These are phyloP conservation scores for Triplophysa siluroides DNA, from an alignment of 2,113 vertebrate genomes.

Conservation along the genomic window DNA sequence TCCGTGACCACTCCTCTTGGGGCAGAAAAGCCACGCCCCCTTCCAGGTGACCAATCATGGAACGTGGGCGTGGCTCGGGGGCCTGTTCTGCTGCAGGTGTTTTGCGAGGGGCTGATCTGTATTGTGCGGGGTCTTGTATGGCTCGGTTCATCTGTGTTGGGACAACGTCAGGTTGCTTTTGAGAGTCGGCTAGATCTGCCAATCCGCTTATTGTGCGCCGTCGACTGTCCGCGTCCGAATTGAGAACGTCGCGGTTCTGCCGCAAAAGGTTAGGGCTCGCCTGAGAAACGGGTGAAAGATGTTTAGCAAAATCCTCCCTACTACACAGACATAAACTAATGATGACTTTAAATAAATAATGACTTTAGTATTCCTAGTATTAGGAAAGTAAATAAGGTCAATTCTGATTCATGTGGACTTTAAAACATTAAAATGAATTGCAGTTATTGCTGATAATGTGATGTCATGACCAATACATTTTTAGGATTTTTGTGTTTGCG, in stretches of 20 bases:
- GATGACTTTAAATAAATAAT: too few relatives aligned
- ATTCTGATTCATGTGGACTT: too few relatives aligned
- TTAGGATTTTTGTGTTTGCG: too few relatives aligned
- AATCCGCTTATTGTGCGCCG: constrained; percentile 87
- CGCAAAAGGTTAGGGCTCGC: constrained; percentile 78
- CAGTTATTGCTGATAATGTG: too few relatives aligned
- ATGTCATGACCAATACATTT: too few relatives aligned
- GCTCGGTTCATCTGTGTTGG: constrained; percentile 6
- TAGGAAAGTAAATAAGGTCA: too few relatives aligned
- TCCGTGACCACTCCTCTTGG: constrained; percentile 73
- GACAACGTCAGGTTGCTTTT: constrained; percentile 59
- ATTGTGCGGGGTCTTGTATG: not conserved
- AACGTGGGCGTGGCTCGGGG: constrained; percentile 71
- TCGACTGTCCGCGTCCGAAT: constrained; percentile 84
- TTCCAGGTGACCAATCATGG: constrained; percentile 68
- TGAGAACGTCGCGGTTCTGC: constrained; percentile 85
- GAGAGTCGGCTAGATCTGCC: constrained; percentile 62
- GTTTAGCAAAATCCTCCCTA: not conserved
- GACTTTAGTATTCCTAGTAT: too few relatives aligned
- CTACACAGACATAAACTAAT: too few relatives aligned
- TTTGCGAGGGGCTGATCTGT: not conserved
- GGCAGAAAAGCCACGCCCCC: constrained; percentile 52
- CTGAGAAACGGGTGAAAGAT: constrained; percentile 55
- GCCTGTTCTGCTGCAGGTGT: constrained; percentile 46
- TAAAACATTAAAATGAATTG: too few relatives aligned